Conservation (phyloP, 2,888 invertebrate species). For the Platycnemis pennipes region DNA sequence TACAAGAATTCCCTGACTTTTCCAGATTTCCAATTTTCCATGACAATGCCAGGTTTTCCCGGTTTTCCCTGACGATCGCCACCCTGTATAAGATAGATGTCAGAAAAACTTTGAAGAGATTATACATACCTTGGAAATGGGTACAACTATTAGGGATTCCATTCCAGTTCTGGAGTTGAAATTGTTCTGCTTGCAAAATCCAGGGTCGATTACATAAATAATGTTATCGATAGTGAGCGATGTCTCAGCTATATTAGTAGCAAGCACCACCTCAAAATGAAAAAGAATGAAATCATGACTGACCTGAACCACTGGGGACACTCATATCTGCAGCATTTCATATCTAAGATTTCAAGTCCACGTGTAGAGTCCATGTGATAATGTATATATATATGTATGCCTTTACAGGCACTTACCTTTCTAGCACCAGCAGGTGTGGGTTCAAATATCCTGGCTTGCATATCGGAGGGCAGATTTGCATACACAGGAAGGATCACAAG, state of each 20-base stretch:
- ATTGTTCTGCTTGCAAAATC: slow-evolving; percentile 99
- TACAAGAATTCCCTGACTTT: no score
- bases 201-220: slow-evolving; percentile 99
- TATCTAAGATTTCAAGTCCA: no score
- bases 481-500: slow-evolving; percentile 97
- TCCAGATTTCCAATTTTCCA: no score
- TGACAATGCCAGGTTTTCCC: no score
- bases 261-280: slow-evolving; percentile 88
- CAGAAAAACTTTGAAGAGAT: background rate
- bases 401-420: slow-evolving; percentile 82
- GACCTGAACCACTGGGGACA: no score
- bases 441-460: slow-evolving; percentile 99
- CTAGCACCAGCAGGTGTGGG: slow-evolving; percentile 98
- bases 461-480: slow-evolving; percentile 98
- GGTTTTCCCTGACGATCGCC: no score
- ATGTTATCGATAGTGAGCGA: slow-evolving; percentile 99
- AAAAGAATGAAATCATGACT: slow-evolving; percentile 53
- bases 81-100: no score
- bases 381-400: no score
- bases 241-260: slow-evolving; percentile 99
- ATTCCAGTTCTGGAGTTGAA: slow-evolving; percentile 99
- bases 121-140: slow-evolving; percentile 89
- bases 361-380: no score
- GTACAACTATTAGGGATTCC: slow-evolving; percentile 99
- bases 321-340: no score